Conservation (phyloP, 2,113 vertebrate species). For the Symphodus melops region DNA sequence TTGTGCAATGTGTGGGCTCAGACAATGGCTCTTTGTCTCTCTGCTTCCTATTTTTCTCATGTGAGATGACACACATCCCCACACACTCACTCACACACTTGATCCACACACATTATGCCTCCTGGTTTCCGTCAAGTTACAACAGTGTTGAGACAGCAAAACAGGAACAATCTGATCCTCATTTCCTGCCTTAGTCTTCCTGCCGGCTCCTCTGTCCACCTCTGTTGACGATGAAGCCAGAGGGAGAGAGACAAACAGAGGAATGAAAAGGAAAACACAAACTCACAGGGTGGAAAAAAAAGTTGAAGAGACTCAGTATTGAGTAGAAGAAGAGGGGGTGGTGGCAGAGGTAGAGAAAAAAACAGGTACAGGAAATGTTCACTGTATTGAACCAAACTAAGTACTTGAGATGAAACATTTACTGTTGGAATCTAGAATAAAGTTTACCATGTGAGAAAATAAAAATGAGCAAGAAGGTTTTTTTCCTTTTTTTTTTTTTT, state of each 20-base stretch:
- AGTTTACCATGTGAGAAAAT: too few relatives aligned
- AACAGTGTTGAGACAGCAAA: slow-evolving; percentile 84
- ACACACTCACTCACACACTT: slow-evolving; percentile 15
- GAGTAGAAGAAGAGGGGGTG: neutral
- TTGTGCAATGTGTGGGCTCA: slow-evolving; percentile 62
- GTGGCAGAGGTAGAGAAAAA: neutral
- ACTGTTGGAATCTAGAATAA: too few relatives aligned
- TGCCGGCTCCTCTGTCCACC: slow-evolving; percentile 20
- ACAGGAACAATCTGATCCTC: slow-evolving; percentile 93
- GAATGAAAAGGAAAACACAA: slow-evolving; percentile 56
- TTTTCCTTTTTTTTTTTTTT: too few relatives aligned
- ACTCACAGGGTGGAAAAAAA: slow-evolving; percentile 1
- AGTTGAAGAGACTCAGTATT: slow-evolving; percentile 31
- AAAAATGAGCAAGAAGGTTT: too few relatives aligned
- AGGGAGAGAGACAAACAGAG: slow-evolving; percentile 23
- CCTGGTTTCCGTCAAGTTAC: slow-evolving; percentile 74
- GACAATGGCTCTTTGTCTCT: slow-evolving; percentile 77
- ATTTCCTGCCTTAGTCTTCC: slow-evolving; percentile 82
- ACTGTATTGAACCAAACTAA: neutral
- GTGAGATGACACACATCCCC: slow-evolving; percentile 49
- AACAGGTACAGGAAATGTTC: slow-evolving; percentile 5
- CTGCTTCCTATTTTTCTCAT: slow-evolving; percentile 74
- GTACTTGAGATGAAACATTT: neutral
- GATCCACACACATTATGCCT: slow-evolving; percentile 46
- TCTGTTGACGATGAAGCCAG: neutral